Percentiles rank a stretch among this genome's conserved stretches.
These are phyloP conservation scores for Hylaeus volcanicus DNA, from an alignment of 1,140 invertebrate species.

Conservation along the genomic window DNA sequence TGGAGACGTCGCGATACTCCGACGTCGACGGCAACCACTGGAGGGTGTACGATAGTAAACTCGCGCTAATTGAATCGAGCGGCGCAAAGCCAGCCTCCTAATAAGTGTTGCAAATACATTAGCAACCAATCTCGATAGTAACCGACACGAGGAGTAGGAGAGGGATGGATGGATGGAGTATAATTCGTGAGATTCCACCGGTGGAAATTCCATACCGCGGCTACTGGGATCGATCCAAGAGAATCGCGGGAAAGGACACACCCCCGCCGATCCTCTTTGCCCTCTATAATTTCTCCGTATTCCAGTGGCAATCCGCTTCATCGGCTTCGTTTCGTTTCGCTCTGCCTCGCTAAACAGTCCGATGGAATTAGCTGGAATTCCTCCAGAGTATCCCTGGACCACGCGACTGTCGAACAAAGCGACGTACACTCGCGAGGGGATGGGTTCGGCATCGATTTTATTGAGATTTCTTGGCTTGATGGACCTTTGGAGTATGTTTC, in stretches of 20 bases:
- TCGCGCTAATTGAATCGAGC: conserved; percentile 66
- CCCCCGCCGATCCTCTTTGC: not conserved
- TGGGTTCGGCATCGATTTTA: too few species aligned
- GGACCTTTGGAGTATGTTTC: too few species aligned
- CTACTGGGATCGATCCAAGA: conserved; percentile 6
- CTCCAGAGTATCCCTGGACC: too few species aligned
- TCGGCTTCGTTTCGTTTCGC: not conserved
- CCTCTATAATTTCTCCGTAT: not conserved
- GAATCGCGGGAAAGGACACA: not conserved
- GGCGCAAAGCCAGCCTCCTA: conserved; percentile 42
- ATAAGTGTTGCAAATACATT: conserved; percentile 67
- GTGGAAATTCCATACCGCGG: conserved; percentile 12
- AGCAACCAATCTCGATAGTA: conserved; percentile 55
- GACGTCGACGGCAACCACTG: not conserved
- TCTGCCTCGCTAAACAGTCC: too few species aligned
- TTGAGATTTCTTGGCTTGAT: too few species aligned
- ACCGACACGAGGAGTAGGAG: not conserved
- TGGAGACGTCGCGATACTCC: not conserved
- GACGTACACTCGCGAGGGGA: too few species aligned
- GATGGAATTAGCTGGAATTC: too few species aligned
- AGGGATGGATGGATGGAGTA: conserved; percentile 10
- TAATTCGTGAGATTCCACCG: conserved; percentile 49
- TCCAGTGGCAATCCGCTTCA: not conserved
- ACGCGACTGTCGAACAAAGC: too few species aligned
- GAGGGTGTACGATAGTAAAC: conserved; percentile 52